These are phyloP conservation scores for Etheostoma cragini DNA, from an alignment of 2,113 vertebrate genomes.

Conservation along the genomic window DNA sequence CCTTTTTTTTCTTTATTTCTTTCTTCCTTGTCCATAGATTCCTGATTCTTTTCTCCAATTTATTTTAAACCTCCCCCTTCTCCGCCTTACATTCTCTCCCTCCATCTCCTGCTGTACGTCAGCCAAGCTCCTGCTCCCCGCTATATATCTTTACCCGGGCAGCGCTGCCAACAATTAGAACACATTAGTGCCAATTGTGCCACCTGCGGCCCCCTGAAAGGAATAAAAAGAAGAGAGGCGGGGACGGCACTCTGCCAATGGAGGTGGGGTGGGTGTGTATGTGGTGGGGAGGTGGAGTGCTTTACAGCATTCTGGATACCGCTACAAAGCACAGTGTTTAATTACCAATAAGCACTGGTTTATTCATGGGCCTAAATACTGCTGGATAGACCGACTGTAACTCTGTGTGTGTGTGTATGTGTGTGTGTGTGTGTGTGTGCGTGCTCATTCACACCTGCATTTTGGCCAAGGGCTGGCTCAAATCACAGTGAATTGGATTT, in stretches of 20 bases:
- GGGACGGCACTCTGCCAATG: slow-evolving; percentile 59
- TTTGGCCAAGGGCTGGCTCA: slow-evolving; percentile 69
- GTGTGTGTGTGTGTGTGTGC: slow-evolving; percentile 4
- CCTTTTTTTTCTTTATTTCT: too few relatives aligned
- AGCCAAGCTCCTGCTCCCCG: slow-evolving; percentile 69
- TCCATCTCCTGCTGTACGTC: slow-evolving; percentile 38
- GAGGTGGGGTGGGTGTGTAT: slow-evolving; percentile 58
- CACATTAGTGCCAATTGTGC: slow-evolving; percentile 82
- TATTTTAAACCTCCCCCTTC: not conserved
- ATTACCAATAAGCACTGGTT: slow-evolving; percentile 79
- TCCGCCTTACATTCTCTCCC: not conserved
- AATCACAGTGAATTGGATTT: slow-evolving; percentile 67
- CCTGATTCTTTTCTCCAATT: slow-evolving; percentile 2
- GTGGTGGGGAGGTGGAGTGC: slow-evolving; percentile 48
- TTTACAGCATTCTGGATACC: slow-evolving; percentile 73
- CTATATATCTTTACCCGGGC: slow-evolving; percentile 73
- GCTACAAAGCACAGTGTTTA: slow-evolving; percentile 79
- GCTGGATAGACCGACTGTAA: slow-evolving; percentile 63
- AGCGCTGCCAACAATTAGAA: slow-evolving; percentile 80
- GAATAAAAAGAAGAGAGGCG: slow-evolving; percentile 63
- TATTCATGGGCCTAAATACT: slow-evolving; percentile 68
- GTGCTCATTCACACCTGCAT: slow-evolving; percentile 67
- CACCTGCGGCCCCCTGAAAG: slow-evolving; percentile 80
- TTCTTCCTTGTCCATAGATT: slow-evolving; percentile 2
- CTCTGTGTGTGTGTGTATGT: slow-evolving; percentile 30